Conservation (phyloP, 2,888 invertebrate species). For the Eupithecia subumbrata region DNA sequence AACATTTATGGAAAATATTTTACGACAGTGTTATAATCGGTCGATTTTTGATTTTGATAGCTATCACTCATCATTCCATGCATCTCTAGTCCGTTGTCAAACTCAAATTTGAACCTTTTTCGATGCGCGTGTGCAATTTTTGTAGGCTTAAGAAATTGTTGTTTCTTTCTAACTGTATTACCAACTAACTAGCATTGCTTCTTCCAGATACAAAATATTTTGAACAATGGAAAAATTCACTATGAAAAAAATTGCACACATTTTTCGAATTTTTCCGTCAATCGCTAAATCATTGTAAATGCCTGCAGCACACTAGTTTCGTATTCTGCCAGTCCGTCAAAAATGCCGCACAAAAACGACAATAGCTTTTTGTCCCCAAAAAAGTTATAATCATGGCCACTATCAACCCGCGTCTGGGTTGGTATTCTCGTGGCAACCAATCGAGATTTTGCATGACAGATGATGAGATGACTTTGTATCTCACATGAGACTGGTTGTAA, state of each 20-base stretch:
- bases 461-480: not conserved
- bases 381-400: slow-evolving; percentile 34
- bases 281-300: slow-evolving; percentile 9
- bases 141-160: not conserved
- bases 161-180: not conserved
- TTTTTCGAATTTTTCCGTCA: not conserved
- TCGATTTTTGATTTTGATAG: too few species aligned
- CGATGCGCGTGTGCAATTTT: too few species aligned
- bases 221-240: not conserved
- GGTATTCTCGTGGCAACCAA: not conserved
- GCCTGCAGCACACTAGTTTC: not conserved
- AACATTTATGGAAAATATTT: too few species aligned
- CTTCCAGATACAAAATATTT: not conserved
- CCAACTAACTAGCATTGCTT: not conserved
- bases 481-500: not conserved
- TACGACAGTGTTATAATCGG: too few species aligned
- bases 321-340: slow-evolving; percentile 17
- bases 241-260: not conserved
- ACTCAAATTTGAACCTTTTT: too few species aligned
- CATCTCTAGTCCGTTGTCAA: too few species aligned
- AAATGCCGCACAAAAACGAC: slow-evolving; percentile 29
- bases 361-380: slow-evolving; percentile 32
- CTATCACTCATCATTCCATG: too few species aligned
- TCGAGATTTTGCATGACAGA: slow-evolving; percentile 2
- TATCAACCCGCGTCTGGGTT: slow-evolving; percentile 31